Evolutionary conservation across 2,797 vertebrate species (phyloP).

Genomic region (Dallia pectoralis): DNA sequence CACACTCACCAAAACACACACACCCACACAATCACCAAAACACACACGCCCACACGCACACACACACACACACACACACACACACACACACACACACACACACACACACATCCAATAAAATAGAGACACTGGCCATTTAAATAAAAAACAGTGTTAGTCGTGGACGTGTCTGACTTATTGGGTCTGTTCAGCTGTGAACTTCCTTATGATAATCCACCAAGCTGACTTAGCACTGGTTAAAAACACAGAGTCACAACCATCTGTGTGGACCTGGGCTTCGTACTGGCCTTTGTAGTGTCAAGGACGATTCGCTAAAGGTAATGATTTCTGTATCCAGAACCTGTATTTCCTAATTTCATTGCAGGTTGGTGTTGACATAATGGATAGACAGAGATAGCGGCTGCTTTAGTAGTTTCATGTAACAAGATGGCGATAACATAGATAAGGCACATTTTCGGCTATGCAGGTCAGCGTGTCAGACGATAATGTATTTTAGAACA

Average conservation of each 20-base stretch:
- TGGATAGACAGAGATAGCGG: slow-evolving; percentile 8
- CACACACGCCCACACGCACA: slow-evolving; percentile 1
- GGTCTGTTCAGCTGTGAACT: slow-evolving; percentile 61
- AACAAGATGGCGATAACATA: neutral
- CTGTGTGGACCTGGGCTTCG: neutral
- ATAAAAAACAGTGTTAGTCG: slow-evolving; percentile 39
- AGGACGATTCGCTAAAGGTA: neutral
- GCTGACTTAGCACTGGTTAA: neutral
- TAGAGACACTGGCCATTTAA: slow-evolving; percentile 29
- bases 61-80: neutral
- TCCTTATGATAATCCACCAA: slow-evolving; percentile 39
- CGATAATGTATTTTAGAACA: neutral
- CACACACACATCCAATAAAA: slow-evolving; percentile 41
- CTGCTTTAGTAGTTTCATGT: neutral
- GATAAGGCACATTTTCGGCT: neutral
- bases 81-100: no score
- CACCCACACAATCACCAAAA: no score
- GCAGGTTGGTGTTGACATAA: slow-evolving; percentile 16
- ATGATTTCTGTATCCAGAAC: neutral
- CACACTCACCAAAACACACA: no score
- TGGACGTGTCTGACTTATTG: slow-evolving; percentile 43
- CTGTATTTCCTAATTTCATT: neutral
- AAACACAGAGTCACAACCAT: neutral
- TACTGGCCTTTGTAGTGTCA: neutral
- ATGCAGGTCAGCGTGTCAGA: neutral